Evolutionary conservation across 2,888 invertebrate species (phyloP).

Genomic region (Siphlonurus alternatus): DNA sequence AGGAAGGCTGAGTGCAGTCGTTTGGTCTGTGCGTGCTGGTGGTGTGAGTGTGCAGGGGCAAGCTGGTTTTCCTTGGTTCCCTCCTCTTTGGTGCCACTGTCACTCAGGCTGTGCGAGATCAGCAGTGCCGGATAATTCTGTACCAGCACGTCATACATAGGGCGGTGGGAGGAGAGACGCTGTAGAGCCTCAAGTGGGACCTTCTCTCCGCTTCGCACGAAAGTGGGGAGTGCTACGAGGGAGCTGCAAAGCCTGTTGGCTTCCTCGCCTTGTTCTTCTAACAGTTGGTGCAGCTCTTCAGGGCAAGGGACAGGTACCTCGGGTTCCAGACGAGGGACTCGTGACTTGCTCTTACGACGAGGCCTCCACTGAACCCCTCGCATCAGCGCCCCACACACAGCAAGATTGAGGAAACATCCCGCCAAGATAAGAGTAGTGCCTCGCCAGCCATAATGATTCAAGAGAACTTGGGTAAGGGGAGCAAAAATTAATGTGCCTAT

Average conservation of each 20-base stretch:
- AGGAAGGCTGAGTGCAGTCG: conserved; percentile 43
- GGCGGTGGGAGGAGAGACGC: conserved; percentile 46
- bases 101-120: conserved; percentile 54
- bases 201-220: conserved; percentile 56
- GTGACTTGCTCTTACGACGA: conserved; percentile 38
- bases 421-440: conserved; percentile 65
- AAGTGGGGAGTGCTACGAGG: conserved; percentile 73
- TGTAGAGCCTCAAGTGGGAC: conserved; percentile 62
- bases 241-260: conserved; percentile 38
- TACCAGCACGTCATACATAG: conserved; percentile 51
- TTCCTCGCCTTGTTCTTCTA: conserved; percentile 1
- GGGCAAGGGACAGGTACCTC: neutral
- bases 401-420: conserved; percentile 67
- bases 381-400: conserved; percentile 75
- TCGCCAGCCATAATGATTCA: conserved; percentile 62
- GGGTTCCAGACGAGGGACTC: neutral
- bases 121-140: conserved; percentile 59
- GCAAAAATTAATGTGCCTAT: conserved; percentile 80
- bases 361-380: conserved; percentile 74
- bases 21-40: neutral
- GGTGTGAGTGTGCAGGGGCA: conserved; percentile 23
- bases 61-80: neutral
- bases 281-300: conserved; percentile 21
- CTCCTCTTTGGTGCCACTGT: conserved; percentile 28
- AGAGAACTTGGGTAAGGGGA: conserved; percentile 60